A percentile compares a stretch with the other conserved stretches of the same genome.
These are phyloP conservation scores for Orientallactaga bullata DNA, from an alignment of 2,113 vertebrate species.

Conservation along the genomic window DNA sequence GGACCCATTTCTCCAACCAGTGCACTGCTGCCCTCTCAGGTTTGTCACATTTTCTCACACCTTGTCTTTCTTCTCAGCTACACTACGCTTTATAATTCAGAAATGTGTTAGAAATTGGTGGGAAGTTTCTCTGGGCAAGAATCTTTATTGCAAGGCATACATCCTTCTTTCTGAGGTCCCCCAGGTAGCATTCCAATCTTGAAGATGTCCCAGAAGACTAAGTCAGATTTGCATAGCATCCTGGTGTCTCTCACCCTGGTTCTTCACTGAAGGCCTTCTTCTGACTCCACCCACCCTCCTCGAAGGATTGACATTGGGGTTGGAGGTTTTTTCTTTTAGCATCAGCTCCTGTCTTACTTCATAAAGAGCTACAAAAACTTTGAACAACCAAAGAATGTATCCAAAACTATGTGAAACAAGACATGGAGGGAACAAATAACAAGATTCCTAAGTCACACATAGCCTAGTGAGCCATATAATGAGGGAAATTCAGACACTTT, in stretches of 20 bases:
- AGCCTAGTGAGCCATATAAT: background rate
- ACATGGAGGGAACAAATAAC: background rate
- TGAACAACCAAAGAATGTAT: background rate
- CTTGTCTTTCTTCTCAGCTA: background rate
- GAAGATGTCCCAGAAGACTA: background rate
- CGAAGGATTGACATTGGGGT: background rate
- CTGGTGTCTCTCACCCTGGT: too few species aligned
- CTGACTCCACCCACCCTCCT: background rate
- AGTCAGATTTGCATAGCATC: too few species aligned
- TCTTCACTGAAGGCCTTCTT: too few species aligned
- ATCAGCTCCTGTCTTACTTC: background rate
- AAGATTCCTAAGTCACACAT: background rate
- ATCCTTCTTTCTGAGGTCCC: too few species aligned
- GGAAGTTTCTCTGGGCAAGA: background rate
- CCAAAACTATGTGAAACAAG: background rate
- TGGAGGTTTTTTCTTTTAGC: background rate
- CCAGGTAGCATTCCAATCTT: fast-evolving
- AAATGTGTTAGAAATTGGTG: fast-evolving
- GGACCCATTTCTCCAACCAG: background rate
- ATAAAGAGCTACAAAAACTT: background rate
- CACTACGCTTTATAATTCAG: fast-evolving
- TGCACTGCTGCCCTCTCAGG: background rate
- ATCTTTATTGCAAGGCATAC: fast-evolving
- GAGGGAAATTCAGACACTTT: background rate
- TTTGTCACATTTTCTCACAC: background rate